A percentile compares a stretch with the other conserved stretches of the same genome.
phyloP scores from a whole-genome alignment of 2,113 vertebrate species.

The Loxodonta africana region DNA sequence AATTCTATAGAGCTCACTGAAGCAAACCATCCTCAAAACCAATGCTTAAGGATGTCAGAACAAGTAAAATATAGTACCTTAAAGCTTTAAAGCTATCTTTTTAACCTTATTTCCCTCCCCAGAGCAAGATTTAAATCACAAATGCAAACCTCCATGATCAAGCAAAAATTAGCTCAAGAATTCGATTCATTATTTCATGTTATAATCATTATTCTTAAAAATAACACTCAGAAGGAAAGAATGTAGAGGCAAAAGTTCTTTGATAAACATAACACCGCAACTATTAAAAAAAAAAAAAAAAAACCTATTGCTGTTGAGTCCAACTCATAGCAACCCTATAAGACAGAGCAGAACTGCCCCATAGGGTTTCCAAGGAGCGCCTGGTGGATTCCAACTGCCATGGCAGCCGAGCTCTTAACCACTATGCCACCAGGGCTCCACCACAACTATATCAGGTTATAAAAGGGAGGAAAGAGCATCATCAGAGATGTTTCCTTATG shows the following conservation, averaged over 20 bases:
- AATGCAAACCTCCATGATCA: conserved; percentile 42
- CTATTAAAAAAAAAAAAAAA: too few species aligned
- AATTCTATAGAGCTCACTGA: conserved; percentile 42
- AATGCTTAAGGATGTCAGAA: conserved; percentile 4
- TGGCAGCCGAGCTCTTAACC: too few species aligned
- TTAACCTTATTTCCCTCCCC: conserved; percentile 31
- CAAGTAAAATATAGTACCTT: conserved; percentile 51
- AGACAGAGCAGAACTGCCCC: too few species aligned
- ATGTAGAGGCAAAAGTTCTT: conserved; percentile 16
- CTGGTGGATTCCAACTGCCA: too few species aligned
- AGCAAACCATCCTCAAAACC: conserved; percentile 34
- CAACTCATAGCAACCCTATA: too few species aligned
- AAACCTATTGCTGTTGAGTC: too few species aligned
- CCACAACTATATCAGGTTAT: conserved; percentile 3
- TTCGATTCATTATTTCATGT: conserved; percentile 44
- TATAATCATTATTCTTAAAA: conserved; percentile 62
- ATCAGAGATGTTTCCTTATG: not conserved
- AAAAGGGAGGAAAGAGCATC: not conserved
- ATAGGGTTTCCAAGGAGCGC: too few species aligned
- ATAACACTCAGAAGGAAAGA: conserved; percentile 24
- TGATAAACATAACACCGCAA: conserved; percentile 34
- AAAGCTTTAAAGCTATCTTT: conserved; percentile 44
- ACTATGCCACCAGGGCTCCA: too few species aligned
- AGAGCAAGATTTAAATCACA: conserved; percentile 41
- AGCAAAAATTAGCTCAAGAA: conserved; percentile 16